Percentiles rank a stretch among this genome's conserved stretches.
Conservation (phyloP, 2,888 invertebrate species). For the Scaptomyza parva region DNA sequence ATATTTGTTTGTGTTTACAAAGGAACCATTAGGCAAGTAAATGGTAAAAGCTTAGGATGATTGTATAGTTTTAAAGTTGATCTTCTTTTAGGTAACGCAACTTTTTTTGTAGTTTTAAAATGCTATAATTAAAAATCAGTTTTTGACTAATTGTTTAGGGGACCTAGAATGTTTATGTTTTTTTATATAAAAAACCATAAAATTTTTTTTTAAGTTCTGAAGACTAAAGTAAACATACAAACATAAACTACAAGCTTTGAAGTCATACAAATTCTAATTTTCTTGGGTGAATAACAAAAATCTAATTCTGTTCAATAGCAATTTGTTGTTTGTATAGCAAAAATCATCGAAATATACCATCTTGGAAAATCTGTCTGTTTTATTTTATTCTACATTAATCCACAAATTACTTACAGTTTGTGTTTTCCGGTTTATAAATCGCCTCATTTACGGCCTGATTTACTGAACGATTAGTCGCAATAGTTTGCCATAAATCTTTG, state of each 20-base stretch:
- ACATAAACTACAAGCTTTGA: slow-evolving; percentile 16
- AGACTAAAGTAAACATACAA: background rate
- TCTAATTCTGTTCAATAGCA: slow-evolving; percentile 3
- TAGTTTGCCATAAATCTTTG: slow-evolving; percentile 51
- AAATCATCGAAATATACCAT: background rate
- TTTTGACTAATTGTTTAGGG: too few relatives aligned
- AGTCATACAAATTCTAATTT: background rate
- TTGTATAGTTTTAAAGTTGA: background rate
- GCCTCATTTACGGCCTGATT: slow-evolving; percentile 47
- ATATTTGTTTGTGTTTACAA: slow-evolving; percentile 11
- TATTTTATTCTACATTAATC: slow-evolving; percentile 1
- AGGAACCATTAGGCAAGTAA: slow-evolving; percentile 8
- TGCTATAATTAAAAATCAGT: too few relatives aligned
- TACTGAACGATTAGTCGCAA: slow-evolving; percentile 61
- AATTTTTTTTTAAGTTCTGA: background rate
- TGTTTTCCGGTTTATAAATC: slow-evolving; percentile 23
- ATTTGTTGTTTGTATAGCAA: background rate
- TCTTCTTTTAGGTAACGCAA: too few relatives aligned
- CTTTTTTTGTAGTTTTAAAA: too few relatives aligned
- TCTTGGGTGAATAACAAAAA: background rate
- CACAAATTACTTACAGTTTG: slow-evolving; percentile 13
- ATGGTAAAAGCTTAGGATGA: background rate
- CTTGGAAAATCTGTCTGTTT: background rate
- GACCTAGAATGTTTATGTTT: background rate
- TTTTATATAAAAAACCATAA: background rate